Evolutionary conservation across 53 echinoderm and acorn worm species (phyloP), one percentile per base, ranked within the genome.

Genomic region (Zoroaster sp.): DNA sequence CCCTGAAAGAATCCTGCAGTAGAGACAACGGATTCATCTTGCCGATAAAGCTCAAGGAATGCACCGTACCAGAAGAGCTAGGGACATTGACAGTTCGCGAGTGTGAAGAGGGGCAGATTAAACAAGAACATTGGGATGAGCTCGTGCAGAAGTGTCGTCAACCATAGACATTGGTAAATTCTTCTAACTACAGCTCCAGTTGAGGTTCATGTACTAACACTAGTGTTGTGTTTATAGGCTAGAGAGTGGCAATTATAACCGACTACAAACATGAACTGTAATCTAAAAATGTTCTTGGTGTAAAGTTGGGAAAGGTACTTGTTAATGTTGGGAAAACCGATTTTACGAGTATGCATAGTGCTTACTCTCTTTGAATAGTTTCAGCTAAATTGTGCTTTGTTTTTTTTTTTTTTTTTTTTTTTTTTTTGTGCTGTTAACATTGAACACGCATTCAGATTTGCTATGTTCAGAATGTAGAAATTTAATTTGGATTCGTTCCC

Each of bases 41-140:
- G 30, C 94, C 94, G 0, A 38, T 94, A 21, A 79, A 87, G 37
- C 55, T 94, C 13, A 71, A 73, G 18, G 70, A 78, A 17, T 94
- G 94, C 63, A 2, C 89, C 42, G 53, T 80, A 6, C 87, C 77
- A 5, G 70, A 45, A 1, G 15, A 43, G 13, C 66, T 91, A 14
- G 11, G 4, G 17, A 14, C 46, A 14, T 10, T 91, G 51, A 91
- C 87, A 2, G 17, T 33, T 15, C 18, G 43, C 25, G 35, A 75
- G 69, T 91, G 91, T 43, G 74, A 86, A 15, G 75, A 91, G 68
- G 91, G 91, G 3, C 91, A 86, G 52, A 40, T 91, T 21, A 59
- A 37, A 3, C 74, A 67, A 23, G 69, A 87, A 3, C 86, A 91
- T 69, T 91, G 91, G 91, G 53, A 86, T 8, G 52, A 86, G 17